A percentile compares a stretch with the other conserved stretches of the same genome.
These are phyloP conservation scores for Lasioglossum lativentre DNA, from an alignment of 2,888 invertebrate genomes.

Conservation along the genomic window DNA sequence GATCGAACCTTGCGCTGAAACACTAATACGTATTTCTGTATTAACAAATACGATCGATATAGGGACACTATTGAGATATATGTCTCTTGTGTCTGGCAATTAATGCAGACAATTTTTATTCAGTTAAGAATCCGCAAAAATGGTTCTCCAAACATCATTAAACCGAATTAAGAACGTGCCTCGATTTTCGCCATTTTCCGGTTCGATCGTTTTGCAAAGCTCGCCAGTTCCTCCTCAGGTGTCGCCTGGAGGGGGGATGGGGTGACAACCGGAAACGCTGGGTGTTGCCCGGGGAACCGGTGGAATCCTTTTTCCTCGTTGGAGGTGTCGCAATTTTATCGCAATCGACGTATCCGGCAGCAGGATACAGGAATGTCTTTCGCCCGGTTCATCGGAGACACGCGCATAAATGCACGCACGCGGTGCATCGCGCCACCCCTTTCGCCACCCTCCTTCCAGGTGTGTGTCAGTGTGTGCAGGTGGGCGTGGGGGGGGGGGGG, in stretches of 20 bases:
- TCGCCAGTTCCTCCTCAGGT: background rate
- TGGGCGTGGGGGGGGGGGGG: too few relatives aligned
- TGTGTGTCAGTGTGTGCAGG: background rate
- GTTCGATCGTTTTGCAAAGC: background rate
- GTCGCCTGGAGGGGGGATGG: background rate
- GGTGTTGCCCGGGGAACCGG: background rate
- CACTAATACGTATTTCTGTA: too few relatives aligned
- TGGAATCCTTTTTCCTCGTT: background rate
- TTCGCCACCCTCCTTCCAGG: background rate
- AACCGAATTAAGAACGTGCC: background rate
- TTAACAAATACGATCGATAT: too few relatives aligned
- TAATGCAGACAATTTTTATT: too few relatives aligned
- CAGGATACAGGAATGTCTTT: conserved; percentile 37
- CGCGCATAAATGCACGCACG: conserved; percentile 28
- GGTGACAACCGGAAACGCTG: background rate
- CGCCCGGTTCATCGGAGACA: background rate
- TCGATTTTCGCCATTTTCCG: background rate
- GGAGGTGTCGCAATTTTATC: conserved; percentile 1
- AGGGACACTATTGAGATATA: too few relatives aligned
- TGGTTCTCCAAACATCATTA: background rate
- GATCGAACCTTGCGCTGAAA: too few relatives aligned
- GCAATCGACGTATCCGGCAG: background rate
- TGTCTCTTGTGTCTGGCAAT: too few relatives aligned
- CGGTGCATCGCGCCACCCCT: conserved; percentile 12
- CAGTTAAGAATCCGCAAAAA: too few relatives aligned